Evolutionary conservation across 2,888 invertebrate species (phyloP).

Genomic region (Tinea pellionella): DNA sequence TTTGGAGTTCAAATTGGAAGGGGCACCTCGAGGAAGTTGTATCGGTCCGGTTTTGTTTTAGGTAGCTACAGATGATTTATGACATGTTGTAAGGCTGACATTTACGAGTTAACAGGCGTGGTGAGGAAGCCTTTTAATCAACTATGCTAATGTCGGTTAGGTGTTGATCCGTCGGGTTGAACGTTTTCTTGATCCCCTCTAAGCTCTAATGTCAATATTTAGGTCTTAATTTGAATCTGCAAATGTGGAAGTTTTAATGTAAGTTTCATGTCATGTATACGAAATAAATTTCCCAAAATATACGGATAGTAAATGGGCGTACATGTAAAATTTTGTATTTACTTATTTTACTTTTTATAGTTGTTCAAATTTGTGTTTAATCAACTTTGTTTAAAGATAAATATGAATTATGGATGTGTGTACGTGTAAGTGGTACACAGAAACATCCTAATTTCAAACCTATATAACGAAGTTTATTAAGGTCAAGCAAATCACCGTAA

Average conservation of each 20-base stretch:
- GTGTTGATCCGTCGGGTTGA: slow-evolving; percentile 46
- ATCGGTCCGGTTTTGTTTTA: not conserved
- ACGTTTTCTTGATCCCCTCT: slow-evolving; percentile 31
- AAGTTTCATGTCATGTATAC: slow-evolving; percentile 27
- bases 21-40: not conserved
- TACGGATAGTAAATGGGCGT: too few species aligned
- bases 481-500: slow-evolving; percentile 4
- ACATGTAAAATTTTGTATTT: too few species aligned
- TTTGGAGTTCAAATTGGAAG: slow-evolving; percentile 24
- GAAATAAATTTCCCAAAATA: not conserved
- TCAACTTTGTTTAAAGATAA: too few species aligned
- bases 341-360: too few species aligned
- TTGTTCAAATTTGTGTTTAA: too few species aligned
- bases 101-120: slow-evolving; percentile 62
- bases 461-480: slow-evolving; percentile 1
- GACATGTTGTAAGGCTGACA: slow-evolving; percentile 60
- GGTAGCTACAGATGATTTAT: slow-evolving; percentile 68
- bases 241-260: slow-evolving; percentile 53
- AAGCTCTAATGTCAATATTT: slow-evolving; percentile 54
- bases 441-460: not conserved
- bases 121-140: slow-evolving; percentile 64
- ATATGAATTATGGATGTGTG: not conserved
- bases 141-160: slow-evolving; percentile 60
- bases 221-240: slow-evolving; percentile 56
- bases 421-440: not conserved